phyloP scores from a whole-genome alignment of 2,888 invertebrate genomes.

The Nineta flava region DNA sequence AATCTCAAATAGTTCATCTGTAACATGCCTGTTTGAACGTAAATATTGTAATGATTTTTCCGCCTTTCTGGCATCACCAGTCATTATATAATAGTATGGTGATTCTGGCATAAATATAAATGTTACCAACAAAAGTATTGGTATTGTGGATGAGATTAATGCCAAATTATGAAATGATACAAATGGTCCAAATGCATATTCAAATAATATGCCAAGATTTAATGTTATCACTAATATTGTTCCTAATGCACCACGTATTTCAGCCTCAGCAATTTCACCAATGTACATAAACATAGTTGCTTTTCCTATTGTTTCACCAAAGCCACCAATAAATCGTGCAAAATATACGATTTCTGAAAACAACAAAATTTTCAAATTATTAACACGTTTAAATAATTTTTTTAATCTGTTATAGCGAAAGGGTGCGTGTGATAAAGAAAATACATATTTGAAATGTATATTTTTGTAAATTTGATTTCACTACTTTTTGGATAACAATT shows the following conservation, averaged over 20 bases:
- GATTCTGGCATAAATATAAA: slow-evolving; percentile 7
- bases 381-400: too few species aligned
- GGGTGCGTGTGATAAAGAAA: too few species aligned
- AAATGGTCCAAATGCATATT: slow-evolving; percentile 5
- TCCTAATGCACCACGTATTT: slow-evolving; percentile 5
- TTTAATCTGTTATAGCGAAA: too few species aligned
- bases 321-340: slow-evolving; percentile 4
- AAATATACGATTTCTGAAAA: slow-evolving; percentile 6
- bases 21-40: background rate
- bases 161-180: background rate
- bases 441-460: too few species aligned
- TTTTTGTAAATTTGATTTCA: too few species aligned
- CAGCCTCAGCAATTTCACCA: slow-evolving; percentile 6
- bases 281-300: slow-evolving; percentile 6
- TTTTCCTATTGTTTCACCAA: slow-evolving; percentile 7
- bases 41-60: background rate
- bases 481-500: too few species aligned
- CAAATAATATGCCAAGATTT: slow-evolving; percentile 5
- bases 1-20: slow-evolving; percentile 1
- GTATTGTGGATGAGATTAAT: slow-evolving; percentile 1
- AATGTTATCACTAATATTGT: slow-evolving; percentile 5
- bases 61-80: background rate
- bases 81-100: slow-evolving; percentile 4
- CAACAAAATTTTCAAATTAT: background rate
- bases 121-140: slow-evolving; percentile 1